Base-by-base conservation (phyloP, 2,797 vertebrate species). In the Sparidentex hasta region DNA sequence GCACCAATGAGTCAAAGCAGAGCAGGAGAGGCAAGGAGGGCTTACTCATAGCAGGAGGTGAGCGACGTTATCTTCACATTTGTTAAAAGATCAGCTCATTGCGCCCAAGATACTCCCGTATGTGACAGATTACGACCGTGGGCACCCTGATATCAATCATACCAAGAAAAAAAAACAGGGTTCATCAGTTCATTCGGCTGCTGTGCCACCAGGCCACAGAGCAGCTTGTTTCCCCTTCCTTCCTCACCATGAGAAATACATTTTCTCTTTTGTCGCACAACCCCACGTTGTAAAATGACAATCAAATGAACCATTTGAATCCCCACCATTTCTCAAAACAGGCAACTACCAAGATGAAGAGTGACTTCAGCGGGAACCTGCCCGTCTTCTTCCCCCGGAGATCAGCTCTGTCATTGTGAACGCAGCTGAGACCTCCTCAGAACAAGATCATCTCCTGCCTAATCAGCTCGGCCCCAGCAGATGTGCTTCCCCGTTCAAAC, bases 351-450 rank as follows among this genome's bases (percentile, higher is more conserved):
- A 14, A 63, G 27, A 70, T 16, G 54, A 70, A 27, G 41, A 67
- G 0, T 54, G 58, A 64, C 25, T 55, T 74, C 33, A 68, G 69
- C 51, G 78, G 23, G 7, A 82, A 71, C 27, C 43, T 52, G 74
- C 27, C n/a, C 1, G 13, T 47, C 55, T 17, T 47, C 51, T 18
- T 71, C 54, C 74, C 61, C 61, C 18, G 43, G 67, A 75, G 51
- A 76, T 84, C 59, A 62, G 8, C 67, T 71, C 64, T 5, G 4
- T 80, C 51, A 73, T 71, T 82, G 76, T 78, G 71, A 84, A 61
- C 58, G 57, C 83, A 82, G 85, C 85, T 92, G 82, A 89, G 85
- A 69, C 83, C 81, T 63, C 13, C 77, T 38, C n/a, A 9, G 84
- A 72, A 88, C 12, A 8, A 87, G 72, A 86, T 87, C 79, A 70